Base-by-base conservation (phyloP, 2,888 invertebrate genomes). In the Leucania comma region DNA sequence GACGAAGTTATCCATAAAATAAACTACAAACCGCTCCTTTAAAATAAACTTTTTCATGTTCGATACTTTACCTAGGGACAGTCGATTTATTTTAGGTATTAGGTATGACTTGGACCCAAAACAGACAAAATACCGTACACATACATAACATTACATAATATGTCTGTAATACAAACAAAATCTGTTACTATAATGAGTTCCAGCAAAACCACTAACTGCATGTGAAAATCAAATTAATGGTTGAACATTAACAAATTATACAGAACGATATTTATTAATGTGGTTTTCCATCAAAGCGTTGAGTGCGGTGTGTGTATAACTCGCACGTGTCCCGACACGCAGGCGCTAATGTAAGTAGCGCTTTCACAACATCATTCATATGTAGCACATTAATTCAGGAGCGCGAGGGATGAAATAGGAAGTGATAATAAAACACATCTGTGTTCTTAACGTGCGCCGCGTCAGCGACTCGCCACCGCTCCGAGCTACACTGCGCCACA, bases 361-460 rank as follows among this genome's bases (percentile, higher is more conserved):
- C 64, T 78, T 85, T 82, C 82, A 85, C 83, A 86, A 84, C 78
- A 82, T 87, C 83, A 84, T 80, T 86, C 80, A 80, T 82, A 83
- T 65, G 82, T 80, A 87, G 77, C 82, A 80, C 85, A 87, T 85
- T 89, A 86, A 87, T 85, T 86, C 78, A 68, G 69, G 50, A 76
- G 71, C 64, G 56, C 32, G 75, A 70, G 74, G 78, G 77, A 77
- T 82, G 73, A 82, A 81, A 82, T 81, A 80, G 86, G 86, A 82
- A 85, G 84, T 80, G 88, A 89, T 89, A 89, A 88, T 90, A 93
- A 93, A 93, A 92, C 88, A 89, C 92, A 93, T 92, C 90, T 93
- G 91, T 87, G 88, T 84, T 75, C 82, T 82, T 83, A 81, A 80
- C 80, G 72, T 78, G 78, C 72, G 78, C 76, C 77, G 68, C 73